A percentile compares a stretch with the other conserved stretches of the same genome.
phyloP scores from a whole-genome alignment of 1,140 invertebrate species.

The Drosophila quadrilineata region DNA sequence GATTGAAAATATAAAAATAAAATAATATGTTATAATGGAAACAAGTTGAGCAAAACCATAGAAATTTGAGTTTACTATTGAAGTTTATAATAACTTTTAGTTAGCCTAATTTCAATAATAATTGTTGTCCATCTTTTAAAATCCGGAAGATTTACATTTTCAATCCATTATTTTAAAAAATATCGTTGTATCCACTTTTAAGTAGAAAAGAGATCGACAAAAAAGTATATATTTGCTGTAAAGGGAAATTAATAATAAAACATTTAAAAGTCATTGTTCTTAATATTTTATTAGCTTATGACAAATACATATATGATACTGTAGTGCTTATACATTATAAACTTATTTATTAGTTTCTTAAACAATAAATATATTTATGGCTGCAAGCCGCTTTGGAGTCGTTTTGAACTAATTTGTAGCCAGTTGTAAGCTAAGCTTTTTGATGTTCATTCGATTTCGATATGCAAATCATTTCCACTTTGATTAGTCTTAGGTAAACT shows the following conservation, averaged over 20 bases:
- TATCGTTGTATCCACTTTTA: too few species aligned
- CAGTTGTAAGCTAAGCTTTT: background rate
- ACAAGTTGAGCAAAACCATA: constrained; percentile 72
- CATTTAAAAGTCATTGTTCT: too few species aligned
- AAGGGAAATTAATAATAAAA: too few species aligned
- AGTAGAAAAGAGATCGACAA: too few species aligned
- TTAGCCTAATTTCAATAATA: constrained; percentile 53
- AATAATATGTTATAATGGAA: constrained; percentile 68
- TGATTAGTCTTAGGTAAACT: constrained; percentile 69
- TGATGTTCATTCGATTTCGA: constrained; percentile 50
- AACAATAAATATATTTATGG: constrained; percentile 43
- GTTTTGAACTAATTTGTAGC: constrained; percentile 31
- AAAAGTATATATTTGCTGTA: too few species aligned
- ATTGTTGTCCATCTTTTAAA: too few species aligned
- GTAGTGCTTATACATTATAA: constrained; percentile 29
- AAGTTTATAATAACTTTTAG: constrained; percentile 73
- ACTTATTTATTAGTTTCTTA: constrained; percentile 43
- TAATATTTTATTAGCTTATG: too few species aligned
- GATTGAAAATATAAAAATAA: constrained; percentile 71
- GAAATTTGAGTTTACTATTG: constrained; percentile 75
- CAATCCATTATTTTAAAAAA: too few species aligned
- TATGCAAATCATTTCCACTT: constrained; percentile 43
- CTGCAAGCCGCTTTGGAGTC: constrained; percentile 64
- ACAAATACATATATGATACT: constrained; percentile 31
- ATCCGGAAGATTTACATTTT: too few species aligned